Conservation (phyloP, 1,140 invertebrate species). For the Ceratosolen solmsi region DNA sequence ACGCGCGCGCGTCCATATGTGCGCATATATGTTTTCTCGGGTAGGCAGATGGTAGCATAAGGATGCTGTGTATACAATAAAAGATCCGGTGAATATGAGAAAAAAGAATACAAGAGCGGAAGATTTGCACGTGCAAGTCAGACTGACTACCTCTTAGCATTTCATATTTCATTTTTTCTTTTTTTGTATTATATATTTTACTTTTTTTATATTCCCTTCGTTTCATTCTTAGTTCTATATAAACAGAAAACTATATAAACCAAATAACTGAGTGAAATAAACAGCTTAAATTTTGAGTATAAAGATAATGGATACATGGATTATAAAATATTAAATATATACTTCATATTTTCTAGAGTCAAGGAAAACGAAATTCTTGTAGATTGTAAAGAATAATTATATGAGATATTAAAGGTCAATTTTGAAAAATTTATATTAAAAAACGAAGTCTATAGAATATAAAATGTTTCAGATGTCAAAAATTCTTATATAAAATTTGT, state of each 20-base stretch:
- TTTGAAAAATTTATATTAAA: no score
- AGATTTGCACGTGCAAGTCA: constrained; percentile 16
- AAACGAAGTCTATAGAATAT: no score
- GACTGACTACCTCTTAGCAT: constrained; percentile 4
- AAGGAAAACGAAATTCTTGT: no score
- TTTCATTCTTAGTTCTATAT: no score
- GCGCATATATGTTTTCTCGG: not conserved
- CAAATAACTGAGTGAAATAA: not conserved
- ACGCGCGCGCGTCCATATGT: no score
- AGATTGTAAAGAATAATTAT: no score
- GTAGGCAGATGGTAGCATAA: constrained; percentile 14
- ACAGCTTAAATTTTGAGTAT: not conserved
- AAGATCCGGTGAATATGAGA: not conserved
- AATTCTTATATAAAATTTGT: not conserved
- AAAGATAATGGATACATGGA: not conserved
- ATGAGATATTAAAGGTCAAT: no score
- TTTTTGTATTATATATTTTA: not conserved
- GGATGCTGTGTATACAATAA: constrained; percentile 4
- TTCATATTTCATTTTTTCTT: not conserved
- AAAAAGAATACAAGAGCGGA: constrained; percentile 5
- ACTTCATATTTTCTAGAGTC: no score
- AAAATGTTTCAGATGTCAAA: not conserved
- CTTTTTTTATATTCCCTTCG: not conserved
- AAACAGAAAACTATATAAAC: not conserved
- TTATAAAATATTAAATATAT: not conserved